A percentile compares a stretch with the other conserved stretches of the same genome.
These are phyloP conservation scores for Antechinus flavipes DNA, from an alignment of 2,113 vertebrate species.

Conservation along the genomic window DNA sequence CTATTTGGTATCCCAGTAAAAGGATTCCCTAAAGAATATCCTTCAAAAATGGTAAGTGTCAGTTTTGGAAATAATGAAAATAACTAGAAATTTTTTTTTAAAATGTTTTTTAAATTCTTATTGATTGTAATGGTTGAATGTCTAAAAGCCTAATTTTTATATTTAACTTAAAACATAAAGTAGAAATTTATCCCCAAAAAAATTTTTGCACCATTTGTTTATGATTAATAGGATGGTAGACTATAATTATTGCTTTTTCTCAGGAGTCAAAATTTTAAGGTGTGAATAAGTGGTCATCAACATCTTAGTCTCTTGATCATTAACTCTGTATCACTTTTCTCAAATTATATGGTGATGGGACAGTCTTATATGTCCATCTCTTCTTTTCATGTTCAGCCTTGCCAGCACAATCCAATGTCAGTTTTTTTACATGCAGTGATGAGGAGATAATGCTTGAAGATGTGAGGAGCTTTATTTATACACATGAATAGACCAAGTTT, in stretches of 20 bases:
- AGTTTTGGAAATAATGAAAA: slow-evolving; percentile 37
- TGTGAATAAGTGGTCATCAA: too few relatives aligned
- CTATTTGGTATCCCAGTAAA: slow-evolving; percentile 92
- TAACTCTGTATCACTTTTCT: not conserved
- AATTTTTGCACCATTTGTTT: not conserved
- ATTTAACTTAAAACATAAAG: not conserved
- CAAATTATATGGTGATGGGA: not conserved
- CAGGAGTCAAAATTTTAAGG: too few relatives aligned
- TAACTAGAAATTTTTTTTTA: not conserved
- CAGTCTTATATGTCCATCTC: not conserved
- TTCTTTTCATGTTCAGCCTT: not conserved
- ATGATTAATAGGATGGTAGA: not conserved
- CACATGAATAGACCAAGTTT: too few relatives aligned
- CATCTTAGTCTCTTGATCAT: too few relatives aligned
- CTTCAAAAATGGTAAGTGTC: slow-evolving; percentile 90
- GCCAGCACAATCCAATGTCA: not conserved
- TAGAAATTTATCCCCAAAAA: slow-evolving; percentile 14
- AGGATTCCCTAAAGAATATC: slow-evolving; percentile 88
- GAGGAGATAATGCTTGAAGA: too few relatives aligned
- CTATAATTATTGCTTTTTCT: too few relatives aligned
- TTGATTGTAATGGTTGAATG: not conserved
- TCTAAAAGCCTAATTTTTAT: not conserved
- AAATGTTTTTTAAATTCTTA: slow-evolving; percentile 7
- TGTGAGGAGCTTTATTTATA: too few relatives aligned
- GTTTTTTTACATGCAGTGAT: too few relatives aligned